Evolutionary conservation across 1,140 invertebrate species (phyloP).

Genomic region (Zaprionus camerounensis): DNA sequence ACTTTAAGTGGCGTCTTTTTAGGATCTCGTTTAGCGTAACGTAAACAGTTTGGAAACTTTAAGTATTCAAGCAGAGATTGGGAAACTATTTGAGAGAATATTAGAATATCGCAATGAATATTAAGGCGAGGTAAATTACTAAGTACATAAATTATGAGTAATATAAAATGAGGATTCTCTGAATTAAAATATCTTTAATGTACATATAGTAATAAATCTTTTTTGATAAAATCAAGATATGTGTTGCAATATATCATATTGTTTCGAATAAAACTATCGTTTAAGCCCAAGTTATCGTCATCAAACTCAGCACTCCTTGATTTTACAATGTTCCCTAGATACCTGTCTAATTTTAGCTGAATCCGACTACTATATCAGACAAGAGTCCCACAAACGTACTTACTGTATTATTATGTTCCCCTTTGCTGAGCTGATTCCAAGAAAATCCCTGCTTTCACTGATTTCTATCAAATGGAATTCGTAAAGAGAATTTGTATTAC

Average conservation of each 20-base stretch:
- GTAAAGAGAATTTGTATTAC: not conserved
- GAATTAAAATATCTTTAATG: too few relatives aligned
- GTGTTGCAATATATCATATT: too few relatives aligned
- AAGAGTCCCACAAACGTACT: not conserved
- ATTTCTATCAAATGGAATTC: constrained; percentile 4
- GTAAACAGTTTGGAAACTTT: not conserved
- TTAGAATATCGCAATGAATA: not conserved
- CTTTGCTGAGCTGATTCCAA: not conserved
- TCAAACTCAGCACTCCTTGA: not conserved
- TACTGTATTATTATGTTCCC: not conserved
- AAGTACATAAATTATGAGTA: too few relatives aligned
- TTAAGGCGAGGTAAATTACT: too few relatives aligned
- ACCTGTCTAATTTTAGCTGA: not conserved
- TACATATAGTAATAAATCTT: too few relatives aligned
- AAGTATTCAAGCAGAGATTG: not conserved
- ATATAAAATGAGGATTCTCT: too few relatives aligned
- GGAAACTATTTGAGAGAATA: not conserved
- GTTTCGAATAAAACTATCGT: not conserved
- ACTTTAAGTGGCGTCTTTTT: constrained; percentile 19
- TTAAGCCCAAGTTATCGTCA: not conserved
- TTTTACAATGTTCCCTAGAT: not conserved
- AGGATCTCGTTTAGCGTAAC: constrained; percentile 5
- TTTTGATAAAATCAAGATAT: too few relatives aligned
- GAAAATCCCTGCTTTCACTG: too few relatives aligned
- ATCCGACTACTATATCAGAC: not conserved